A percentile compares a stretch with the other conserved stretches of the same genome.
phyloP scores from a whole-genome alignment of 35 echinoderm and acorn worm species.

The Chiridota heheva region DNA sequence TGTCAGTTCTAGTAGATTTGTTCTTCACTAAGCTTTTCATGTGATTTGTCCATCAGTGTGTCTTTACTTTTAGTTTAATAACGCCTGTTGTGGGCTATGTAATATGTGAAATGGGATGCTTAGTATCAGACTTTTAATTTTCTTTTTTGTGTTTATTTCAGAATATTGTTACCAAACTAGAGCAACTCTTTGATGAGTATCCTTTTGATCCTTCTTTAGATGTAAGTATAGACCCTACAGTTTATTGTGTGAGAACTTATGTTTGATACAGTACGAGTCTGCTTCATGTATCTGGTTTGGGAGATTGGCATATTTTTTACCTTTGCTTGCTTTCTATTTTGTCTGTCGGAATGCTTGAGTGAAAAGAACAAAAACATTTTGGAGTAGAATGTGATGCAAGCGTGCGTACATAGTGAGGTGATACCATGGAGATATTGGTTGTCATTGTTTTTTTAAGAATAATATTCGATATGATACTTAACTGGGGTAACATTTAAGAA shows the following conservation, averaged over 20 bases:
- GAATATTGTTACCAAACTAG: slow-evolving; percentile 35
- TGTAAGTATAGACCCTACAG: slow-evolving; percentile 11
- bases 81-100: background rate
- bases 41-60: background rate
- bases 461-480: too few species aligned
- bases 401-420: too few species aligned
- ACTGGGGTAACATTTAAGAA: too few species aligned
- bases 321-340: background rate
- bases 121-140: background rate
- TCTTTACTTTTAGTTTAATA: background rate
- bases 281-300: background rate
- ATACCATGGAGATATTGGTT: too few species aligned
- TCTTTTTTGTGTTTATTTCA: background rate
- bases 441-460: too few species aligned
- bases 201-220: background rate
- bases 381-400: too few species aligned
- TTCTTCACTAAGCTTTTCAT: background rate
- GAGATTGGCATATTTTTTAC: background rate
- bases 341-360: background rate
- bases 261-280: background rate
- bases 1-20: background rate
- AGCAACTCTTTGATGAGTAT: background rate
- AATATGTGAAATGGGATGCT: background rate
- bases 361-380: background rate
- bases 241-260: too few species aligned